phyloP scores from a whole-genome alignment of 2,113 vertebrate genomes.

The Antechinus stuartii region DNA sequence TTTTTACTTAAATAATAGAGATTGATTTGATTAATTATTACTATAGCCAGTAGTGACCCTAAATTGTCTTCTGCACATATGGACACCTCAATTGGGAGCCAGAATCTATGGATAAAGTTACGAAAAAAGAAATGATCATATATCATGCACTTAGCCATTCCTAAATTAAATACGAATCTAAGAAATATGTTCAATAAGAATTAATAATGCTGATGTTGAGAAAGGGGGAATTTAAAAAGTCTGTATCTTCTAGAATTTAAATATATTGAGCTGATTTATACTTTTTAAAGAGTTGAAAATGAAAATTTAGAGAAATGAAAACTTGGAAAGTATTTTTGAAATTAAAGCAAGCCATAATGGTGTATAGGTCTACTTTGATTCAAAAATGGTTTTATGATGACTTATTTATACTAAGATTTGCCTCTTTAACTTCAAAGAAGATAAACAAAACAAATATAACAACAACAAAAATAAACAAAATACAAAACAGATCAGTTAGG shows the following conservation, averaged over 20 bases:
- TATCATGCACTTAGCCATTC: conserved; percentile 23
- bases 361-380: conserved; percentile 11
- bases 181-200: background rate
- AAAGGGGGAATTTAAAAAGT: background rate
- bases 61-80: conserved; percentile 52
- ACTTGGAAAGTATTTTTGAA: conserved; percentile 7
- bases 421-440: background rate
- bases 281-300: conserved; percentile 35
- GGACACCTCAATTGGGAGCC: conserved; percentile 57
- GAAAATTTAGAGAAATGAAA: conserved; percentile 15
- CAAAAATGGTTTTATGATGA: conserved; percentile 1
- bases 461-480: too few relatives aligned
- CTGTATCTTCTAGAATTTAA: conserved; percentile 2
- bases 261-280: conserved; percentile 16
- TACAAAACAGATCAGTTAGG: background rate
- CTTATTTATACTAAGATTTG: conserved; percentile 11
- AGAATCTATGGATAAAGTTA: conserved; percentile 41
- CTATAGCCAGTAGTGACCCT: background rate
- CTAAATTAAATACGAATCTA: background rate
- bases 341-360: conserved; percentile 1
- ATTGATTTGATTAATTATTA: conserved; percentile 30
- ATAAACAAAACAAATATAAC: background rate
- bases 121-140: conserved; percentile 8
- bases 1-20: conserved; percentile 47
- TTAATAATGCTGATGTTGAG: background rate